Base-by-base conservation (phyloP, 2,113 vertebrate genomes). In the Pagrus major region DNA sequence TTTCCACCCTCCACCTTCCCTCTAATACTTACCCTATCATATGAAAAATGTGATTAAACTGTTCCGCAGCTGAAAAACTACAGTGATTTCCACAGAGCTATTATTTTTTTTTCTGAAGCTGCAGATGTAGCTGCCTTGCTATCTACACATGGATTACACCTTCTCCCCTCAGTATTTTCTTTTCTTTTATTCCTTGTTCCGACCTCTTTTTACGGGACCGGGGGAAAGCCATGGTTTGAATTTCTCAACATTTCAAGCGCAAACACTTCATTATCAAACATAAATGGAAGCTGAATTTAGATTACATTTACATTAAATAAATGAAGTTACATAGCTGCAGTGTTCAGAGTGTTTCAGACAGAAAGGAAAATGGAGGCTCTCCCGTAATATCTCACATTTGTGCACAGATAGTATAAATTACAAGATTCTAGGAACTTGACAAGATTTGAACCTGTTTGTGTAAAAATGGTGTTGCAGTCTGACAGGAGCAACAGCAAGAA, bases 1-100 rank as follows among this genome's bases (percentile, higher is more conserved):
- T 88, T 90, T 86, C 86, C 67, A 74, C 87, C 70, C 58, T 23
- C 68, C 54, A 46, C 52, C 76, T 71, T 64, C 54, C 70, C 67
- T 76, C 78, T 90, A 86, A 90, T 88, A 89, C 78, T 89, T 88
- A 74, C 68, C 84, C 88, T 81, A 89, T 90, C 86, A 89, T 81
- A 91, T 91, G 89, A 94, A 93, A 91, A 92, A 94, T 93, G 92
- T 93, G 93, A 92, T 94, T 93, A 93, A 92, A 93, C 80, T 84
- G 76, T 78, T 89, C 85, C 46, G 81, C 75, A 76, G 86, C 47
- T 88, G 84, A 88, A 89, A 91, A 90, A 88, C 73, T 81, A 82
- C 76, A 87, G 54, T 21, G 27, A 81, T 87, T 90, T 87, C 84
- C 81, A 86, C 81, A 75, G 80, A 91, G 86, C 85, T 82, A 91